Evolutionary conservation across 2,888 invertebrate genomes (phyloP), one percentile per base, ranked within the genome.

Genomic region (Euzophera pinguis): DNA sequence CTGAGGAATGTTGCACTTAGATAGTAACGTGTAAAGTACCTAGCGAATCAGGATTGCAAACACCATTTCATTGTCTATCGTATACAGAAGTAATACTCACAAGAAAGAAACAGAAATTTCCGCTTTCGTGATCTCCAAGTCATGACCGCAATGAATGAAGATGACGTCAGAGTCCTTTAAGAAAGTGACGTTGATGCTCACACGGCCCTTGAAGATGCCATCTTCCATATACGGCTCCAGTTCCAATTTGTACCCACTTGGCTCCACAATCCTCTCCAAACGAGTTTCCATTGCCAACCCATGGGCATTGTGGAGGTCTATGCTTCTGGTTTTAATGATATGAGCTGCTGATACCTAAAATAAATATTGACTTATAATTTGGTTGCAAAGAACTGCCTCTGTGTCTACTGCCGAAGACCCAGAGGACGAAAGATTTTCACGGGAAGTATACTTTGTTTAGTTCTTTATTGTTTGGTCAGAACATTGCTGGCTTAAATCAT

Each of bases 271-370:
- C 55, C 91, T 91, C 0, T 93, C 92, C 48, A 95, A 73, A 3
- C 93, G 90, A 1, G 88, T 90, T 59, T 94, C 94, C 60, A 93
- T 91, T 37, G 93, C 91, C 8, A 94, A 78, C 0, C 92, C 88
- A 65, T 94, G 92, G 0, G 94, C 92, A 57, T 94, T 93, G 63
- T 94, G 94, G 50, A 95, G 77, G 69, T 95, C 95, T 57, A 95
- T 94, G 68, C 95, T 95, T 48, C 90, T 81, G 0, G 85, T 74
- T 58, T 84, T 84, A 42, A 87, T 86, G 53, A 89, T 85, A 62
- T 89, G 85, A 13, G 69, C 52, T 0, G 74, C 67, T 53, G 70
- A 62, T 8, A 66, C 67, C 76, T 78, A 16, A 22, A 22, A 22
- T 78, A 16, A 22, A 22, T 3, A 22, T 22, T 2, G 22, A 22